Evolutionary conservation across 1,140 invertebrate genomes (phyloP).

Genomic region (Neelides sp.): DNA sequence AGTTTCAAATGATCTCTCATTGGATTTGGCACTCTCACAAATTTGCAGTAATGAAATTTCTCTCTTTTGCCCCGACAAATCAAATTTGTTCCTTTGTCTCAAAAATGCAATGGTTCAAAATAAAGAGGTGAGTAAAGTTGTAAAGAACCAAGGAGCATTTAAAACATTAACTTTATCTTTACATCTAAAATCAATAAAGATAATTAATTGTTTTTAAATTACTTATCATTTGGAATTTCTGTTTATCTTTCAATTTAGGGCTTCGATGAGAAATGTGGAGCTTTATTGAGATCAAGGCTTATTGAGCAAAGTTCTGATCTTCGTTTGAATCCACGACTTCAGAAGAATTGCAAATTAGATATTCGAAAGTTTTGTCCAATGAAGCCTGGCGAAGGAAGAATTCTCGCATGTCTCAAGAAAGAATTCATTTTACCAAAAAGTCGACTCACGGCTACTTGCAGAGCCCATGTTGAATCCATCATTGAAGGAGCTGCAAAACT

Average conservation of each 20-base stretch:
- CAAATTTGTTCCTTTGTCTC: constrained; percentile 12
- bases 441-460: constrained; percentile 36
- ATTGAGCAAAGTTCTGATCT: constrained; percentile 85
- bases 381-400: constrained; percentile 30
- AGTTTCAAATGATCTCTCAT: constrained; percentile 14
- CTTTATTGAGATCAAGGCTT: constrained; percentile 74
- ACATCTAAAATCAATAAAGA: constrained; percentile 20
- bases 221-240: constrained; percentile 42
- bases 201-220: not conserved
- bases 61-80: constrained; percentile 16
- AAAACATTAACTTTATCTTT: constrained; percentile 3
- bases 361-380: constrained; percentile 56
- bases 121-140: not conserved
- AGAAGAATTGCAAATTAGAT: constrained; percentile 57
- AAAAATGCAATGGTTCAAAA: not conserved
- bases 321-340: constrained; percentile 73
- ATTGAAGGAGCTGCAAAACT: constrained; percentile 43
- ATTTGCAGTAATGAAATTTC: constrained; percentile 26
- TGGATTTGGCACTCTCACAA: constrained; percentile 19
- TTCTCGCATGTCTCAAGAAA: constrained; percentile 26
- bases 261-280: constrained; percentile 70
- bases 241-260: constrained; percentile 61
- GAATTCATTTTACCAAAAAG: constrained; percentile 31
- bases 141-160: not conserved
- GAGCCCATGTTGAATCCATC: constrained; percentile 46